A percentile compares a stretch with the other conserved stretches of the same genome.
Evolutionary conservation across 2,113 vertebrate species (phyloP).

Genomic region (Psittacus erithacus): DNA sequence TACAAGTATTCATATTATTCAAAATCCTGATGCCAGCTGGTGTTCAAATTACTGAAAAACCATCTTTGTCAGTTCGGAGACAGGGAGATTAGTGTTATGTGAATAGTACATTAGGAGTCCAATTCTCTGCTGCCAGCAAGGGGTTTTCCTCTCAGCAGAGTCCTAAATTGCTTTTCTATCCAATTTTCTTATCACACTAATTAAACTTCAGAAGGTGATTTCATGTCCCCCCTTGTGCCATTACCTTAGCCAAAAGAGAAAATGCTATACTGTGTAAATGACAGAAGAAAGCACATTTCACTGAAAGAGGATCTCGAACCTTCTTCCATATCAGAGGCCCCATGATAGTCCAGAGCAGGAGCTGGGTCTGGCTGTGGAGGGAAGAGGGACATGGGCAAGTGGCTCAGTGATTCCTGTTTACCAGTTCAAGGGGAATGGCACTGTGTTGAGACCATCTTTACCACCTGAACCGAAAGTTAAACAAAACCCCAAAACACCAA

Average conservation of each 20-base stretch:
- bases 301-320: neutral
- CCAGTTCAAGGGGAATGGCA: neutral
- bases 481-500: neutral
- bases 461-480: neutral
- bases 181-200: neutral
- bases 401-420: neutral
- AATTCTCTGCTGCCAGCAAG: neutral
- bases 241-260: neutral
- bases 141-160: neutral
- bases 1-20: neutral
- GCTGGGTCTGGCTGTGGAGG: neutral
- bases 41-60: slow-evolving; percentile 5
- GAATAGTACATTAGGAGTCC: neutral
- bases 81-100: neutral
- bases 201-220: neutral
- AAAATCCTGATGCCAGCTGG: neutral
- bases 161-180: neutral
- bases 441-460: neutral
- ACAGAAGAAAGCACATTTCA: neutral
- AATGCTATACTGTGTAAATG: neutral
- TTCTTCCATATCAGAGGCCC: neutral
- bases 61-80: neutral
- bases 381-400: neutral
- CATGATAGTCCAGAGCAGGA: accelerated
- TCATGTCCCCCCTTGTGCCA: neutral